Percentiles rank a stretch among this genome's conserved stretches.
Conservation (phyloP, 2,888 invertebrate genomes). For the Dolichopus griseipennis region DNA sequence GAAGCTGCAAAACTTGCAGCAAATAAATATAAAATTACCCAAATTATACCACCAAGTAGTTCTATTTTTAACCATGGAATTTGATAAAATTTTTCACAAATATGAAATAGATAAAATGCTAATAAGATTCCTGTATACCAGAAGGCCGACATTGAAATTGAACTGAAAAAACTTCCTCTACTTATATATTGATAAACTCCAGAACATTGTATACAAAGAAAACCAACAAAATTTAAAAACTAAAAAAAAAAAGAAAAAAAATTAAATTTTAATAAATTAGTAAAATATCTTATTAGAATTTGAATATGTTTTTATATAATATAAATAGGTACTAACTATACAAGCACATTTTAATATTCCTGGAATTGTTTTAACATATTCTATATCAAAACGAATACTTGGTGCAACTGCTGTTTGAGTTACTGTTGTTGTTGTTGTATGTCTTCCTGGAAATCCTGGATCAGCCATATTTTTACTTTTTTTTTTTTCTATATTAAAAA, state of each 20-base stretch:
- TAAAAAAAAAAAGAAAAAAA: slow-evolving; percentile 37
- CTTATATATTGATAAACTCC: slow-evolving; percentile 43
- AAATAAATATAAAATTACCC: slow-evolving; percentile 66
- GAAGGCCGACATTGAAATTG: slow-evolving; percentile 73
- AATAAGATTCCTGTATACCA: slow-evolving; percentile 76
- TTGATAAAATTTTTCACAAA: slow-evolving; percentile 73
- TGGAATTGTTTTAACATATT: slow-evolving; percentile 60
- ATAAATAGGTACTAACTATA: slow-evolving; percentile 73
- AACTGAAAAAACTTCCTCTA: slow-evolving; percentile 64
- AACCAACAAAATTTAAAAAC: slow-evolving; percentile 63
- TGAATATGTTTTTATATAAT: too few relatives aligned
- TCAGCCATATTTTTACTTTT: slow-evolving; percentile 46
- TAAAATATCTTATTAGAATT: not conserved
- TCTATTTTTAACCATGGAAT: slow-evolving; percentile 83
- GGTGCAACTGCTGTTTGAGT: slow-evolving; percentile 62
- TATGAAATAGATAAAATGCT: slow-evolving; percentile 72
- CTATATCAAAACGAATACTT: slow-evolving; percentile 64
- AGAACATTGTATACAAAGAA: slow-evolving; percentile 70
- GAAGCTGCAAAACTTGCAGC: slow-evolving; percentile 63
- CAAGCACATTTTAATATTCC: slow-evolving; percentile 68
- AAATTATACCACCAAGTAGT: slow-evolving; percentile 62
- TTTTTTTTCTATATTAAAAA: slow-evolving; percentile 8
- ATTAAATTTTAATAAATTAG: not conserved
- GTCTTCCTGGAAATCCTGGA: slow-evolving; percentile 64
- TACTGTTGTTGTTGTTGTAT: slow-evolving; percentile 62